Percentiles rank a stretch among this genome's conserved stretches.
Evolutionary conservation across 2,888 invertebrate genomes (phyloP).

Genomic region (Eurois occulta): DNA sequence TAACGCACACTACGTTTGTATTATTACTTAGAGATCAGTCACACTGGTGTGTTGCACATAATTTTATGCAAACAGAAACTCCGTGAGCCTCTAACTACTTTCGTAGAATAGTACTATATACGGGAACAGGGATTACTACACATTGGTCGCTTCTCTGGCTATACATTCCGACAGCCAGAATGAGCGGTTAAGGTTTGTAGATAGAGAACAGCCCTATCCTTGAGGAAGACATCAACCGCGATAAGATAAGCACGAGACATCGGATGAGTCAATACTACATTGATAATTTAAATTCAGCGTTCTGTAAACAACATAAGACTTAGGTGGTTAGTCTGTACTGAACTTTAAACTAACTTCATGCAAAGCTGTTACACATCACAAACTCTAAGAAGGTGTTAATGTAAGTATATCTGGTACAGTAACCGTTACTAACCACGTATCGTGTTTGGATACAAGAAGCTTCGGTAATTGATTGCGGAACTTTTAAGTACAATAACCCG

Average conservation of each 20-base stretch:
- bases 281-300: not conserved
- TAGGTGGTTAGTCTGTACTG: not conserved
- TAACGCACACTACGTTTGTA: not conserved
- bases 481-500: not conserved
- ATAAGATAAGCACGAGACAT: not conserved
- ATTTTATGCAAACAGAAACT: not conserved
- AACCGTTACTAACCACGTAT: not conserved
- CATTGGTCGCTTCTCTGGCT: too few species aligned
- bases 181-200: not conserved
- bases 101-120: too few species aligned
- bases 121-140: too few species aligned
- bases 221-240: too few species aligned
- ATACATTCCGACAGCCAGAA: not conserved
- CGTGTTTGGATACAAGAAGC: not conserved
- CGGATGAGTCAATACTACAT: not conserved
- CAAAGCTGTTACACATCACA: not conserved
- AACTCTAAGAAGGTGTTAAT: too few species aligned
- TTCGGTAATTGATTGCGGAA: not conserved
- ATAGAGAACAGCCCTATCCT: not conserved
- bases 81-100: not conserved
- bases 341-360: not conserved
- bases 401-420: too few species aligned
- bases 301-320: not conserved
- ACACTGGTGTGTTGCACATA: not conserved
- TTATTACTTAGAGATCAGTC: not conserved